Evolutionary conservation across 2,888 invertebrate genomes (phyloP).

Genomic region (Tachina grossa): DNA sequence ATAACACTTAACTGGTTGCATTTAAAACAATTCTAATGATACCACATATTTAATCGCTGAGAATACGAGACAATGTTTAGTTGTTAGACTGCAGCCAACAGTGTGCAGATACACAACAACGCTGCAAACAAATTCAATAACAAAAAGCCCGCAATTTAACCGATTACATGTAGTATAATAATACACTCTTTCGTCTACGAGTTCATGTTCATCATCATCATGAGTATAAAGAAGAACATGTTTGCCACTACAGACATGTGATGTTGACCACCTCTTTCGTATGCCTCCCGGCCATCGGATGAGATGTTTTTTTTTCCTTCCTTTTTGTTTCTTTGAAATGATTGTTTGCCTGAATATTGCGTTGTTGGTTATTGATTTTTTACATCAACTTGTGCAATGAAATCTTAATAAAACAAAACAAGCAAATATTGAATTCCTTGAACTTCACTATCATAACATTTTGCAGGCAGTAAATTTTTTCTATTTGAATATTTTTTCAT

Average conservation of each 20-base stretch:
- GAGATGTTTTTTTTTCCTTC: constrained; percentile 9
- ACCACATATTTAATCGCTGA: constrained; percentile 20
- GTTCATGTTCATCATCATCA: constrained; percentile 60
- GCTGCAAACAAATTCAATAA: not conserved
- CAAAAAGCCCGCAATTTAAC: constrained; percentile 64
- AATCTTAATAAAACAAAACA: constrained; percentile 12
- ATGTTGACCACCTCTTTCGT: constrained; percentile 39
- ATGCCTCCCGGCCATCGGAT: constrained; percentile 29
- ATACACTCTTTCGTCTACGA: constrained; percentile 58
- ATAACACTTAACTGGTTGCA: constrained; percentile 58
- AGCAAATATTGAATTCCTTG: constrained; percentile 64
- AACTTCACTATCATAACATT: constrained; percentile 60
- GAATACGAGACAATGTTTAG: not conserved
- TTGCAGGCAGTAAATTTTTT: not conserved
- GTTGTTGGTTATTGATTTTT: constrained; percentile 67
- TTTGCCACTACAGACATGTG: constrained; percentile 35
- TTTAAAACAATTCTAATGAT: constrained; percentile 40
- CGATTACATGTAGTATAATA: constrained; percentile 64
- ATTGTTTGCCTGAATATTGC: constrained; percentile 45
- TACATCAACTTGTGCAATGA: constrained; percentile 63
- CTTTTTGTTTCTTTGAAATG: constrained; percentile 12
- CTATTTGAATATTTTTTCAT: constrained; percentile 1
- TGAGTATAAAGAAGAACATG: constrained; percentile 28
- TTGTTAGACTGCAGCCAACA: constrained; percentile 43
- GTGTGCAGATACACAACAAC: not conserved